Evolutionary conservation across 2,797 vertebrate genomes (phyloP).

Genomic region (Picus viridis): DNA sequence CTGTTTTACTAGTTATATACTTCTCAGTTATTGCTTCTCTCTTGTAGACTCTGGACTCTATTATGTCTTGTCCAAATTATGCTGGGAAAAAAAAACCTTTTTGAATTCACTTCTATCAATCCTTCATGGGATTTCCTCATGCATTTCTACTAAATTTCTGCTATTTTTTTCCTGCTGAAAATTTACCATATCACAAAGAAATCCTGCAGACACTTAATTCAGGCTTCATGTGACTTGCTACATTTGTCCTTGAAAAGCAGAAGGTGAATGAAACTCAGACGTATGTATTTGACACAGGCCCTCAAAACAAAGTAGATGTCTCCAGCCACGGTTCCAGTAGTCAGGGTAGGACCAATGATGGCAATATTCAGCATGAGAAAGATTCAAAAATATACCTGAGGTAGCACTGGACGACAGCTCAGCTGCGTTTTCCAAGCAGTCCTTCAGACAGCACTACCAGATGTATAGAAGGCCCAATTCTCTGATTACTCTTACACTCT

Average conservation of each 20-base stretch:
- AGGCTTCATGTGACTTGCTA: not conserved
- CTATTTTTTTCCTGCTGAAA: constrained; percentile 26
- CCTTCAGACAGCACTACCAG: not conserved
- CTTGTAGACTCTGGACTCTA: constrained; percentile 24
- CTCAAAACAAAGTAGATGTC: not conserved
- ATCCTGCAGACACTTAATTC: not conserved
- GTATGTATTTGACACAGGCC: not conserved
- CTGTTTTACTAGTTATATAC: constrained; percentile 12
- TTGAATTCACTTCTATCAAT: not conserved
- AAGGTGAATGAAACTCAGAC: not conserved
- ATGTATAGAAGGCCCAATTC: accelerated
- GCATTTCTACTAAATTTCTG: not conserved
- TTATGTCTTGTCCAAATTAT: not conserved
- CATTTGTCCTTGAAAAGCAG: not conserved
- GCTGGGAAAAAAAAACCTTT: not conserved
- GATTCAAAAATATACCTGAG: not conserved
- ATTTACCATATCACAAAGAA: not conserved
- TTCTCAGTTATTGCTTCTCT: constrained; percentile 7
- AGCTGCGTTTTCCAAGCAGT: not conserved
- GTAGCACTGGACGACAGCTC: not conserved
- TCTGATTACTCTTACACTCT: accelerated
- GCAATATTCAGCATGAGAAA: not conserved
- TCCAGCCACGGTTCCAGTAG: not conserved
- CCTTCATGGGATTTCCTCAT: not conserved
- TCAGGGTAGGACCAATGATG: not conserved